These are phyloP conservation scores for Notodonta ziczac DNA, from an alignment of 2,888 invertebrate genomes.

Conservation along the genomic window DNA sequence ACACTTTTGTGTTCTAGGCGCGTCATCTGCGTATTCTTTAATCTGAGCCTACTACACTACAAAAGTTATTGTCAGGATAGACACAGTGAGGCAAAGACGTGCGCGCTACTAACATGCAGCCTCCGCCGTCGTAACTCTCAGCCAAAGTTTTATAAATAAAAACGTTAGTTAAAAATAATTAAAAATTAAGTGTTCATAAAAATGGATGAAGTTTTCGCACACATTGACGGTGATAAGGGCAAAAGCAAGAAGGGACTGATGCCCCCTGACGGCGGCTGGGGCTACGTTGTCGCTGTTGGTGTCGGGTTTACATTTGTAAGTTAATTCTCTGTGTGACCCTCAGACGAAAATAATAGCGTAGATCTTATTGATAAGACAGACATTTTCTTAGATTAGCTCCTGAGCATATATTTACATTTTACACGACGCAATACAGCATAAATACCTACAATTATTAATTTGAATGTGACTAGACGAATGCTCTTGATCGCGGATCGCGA, in stretches of 20 bases:
- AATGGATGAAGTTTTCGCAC: slow-evolving; percentile 81
- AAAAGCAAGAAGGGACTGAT: slow-evolving; percentile 51
- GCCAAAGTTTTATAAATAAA: slow-evolving; percentile 9
- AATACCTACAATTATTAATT: too few species aligned
- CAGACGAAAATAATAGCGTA: too few species aligned
- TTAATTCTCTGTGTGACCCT: slow-evolving; percentile 34
- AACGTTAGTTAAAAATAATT: neutral
- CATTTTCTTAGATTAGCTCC: too few species aligned
- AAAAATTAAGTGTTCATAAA: slow-evolving; percentile 22
- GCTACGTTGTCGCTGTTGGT: slow-evolving; percentile 89
- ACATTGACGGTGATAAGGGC: slow-evolving; percentile 52
- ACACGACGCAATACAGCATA: too few species aligned
- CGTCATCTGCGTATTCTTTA: too few species aligned
- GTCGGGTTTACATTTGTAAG: slow-evolving; percentile 91
- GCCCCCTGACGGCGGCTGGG: slow-evolving; percentile 92
- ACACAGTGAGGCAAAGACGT: slow-evolving; percentile 48
- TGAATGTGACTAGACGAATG: too few species aligned
- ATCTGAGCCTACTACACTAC: too few species aligned
- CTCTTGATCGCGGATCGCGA: too few species aligned
- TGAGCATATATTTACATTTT: too few species aligned
- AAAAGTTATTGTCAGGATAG: slow-evolving; percentile 44
- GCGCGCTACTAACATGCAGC: slow-evolving; percentile 32
- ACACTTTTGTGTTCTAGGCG: too few species aligned
- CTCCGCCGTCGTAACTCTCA: slow-evolving; percentile 12
- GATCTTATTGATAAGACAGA: too few species aligned